These are phyloP conservation scores for Todus mexicanus DNA, from an alignment of 2,797 vertebrate genomes.

Conservation along the genomic window DNA sequence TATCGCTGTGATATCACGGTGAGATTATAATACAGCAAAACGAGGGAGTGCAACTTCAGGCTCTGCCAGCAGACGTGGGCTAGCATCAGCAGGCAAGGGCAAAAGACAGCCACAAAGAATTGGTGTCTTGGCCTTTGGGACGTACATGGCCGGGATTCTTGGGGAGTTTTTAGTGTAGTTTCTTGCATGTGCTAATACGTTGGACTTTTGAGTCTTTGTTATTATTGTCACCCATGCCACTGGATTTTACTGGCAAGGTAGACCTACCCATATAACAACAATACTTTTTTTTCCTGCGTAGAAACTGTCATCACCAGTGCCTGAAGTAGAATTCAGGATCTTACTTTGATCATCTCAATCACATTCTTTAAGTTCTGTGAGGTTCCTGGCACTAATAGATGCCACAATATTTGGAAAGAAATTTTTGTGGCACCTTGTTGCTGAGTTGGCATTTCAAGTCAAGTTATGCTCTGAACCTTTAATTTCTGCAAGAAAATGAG, in stretches of 20 bases:
- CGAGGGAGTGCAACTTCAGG: background rate
- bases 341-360: background rate
- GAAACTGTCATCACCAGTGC: background rate
- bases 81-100: background rate
- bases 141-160: background rate
- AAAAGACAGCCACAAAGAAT: background rate
- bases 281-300: background rate
- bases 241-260: background rate
- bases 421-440: slow-evolving; percentile 42
- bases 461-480: background rate
- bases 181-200: background rate
- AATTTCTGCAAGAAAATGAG: background rate
- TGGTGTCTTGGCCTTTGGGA: background rate
- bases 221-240: background rate
- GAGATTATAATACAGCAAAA: no score
- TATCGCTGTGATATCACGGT: background rate
- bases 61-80: background rate
- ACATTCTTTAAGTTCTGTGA: slow-evolving; percentile 14
- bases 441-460: background rate
- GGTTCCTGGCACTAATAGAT: slow-evolving; percentile 1
- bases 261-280: background rate
- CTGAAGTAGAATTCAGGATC: background rate
- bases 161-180: background rate
- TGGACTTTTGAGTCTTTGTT: background rate
- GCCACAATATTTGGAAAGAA: slow-evolving; percentile 33